phyloP scores from a whole-genome alignment of 2,888 invertebrate species.

The Diadromus collaris region DNA sequence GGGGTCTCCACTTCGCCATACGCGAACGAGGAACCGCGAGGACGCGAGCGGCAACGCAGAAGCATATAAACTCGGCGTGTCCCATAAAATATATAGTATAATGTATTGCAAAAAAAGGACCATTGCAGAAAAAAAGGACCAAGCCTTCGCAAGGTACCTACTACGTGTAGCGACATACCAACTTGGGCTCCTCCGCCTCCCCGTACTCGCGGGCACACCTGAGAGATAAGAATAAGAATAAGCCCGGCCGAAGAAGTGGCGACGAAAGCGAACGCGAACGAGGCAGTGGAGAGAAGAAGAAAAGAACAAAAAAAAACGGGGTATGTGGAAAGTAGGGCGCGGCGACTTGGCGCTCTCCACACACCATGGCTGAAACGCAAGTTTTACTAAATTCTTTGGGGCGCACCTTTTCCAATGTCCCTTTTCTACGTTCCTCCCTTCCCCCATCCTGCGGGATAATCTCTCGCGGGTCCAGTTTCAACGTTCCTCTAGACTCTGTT shows the following conservation, averaged over 20 bases:
- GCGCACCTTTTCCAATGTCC: conserved; percentile 12
- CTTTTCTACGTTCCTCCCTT: conserved; percentile 40
- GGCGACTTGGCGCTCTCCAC: conserved; percentile 21
- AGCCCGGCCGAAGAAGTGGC: conserved; percentile 19
- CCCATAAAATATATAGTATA: conserved; percentile 72
- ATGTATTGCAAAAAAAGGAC: conserved; percentile 71
- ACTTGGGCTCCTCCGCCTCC: conserved; percentile 30
- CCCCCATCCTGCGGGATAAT: conserved; percentile 46
- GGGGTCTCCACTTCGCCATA: conserved; percentile 25
- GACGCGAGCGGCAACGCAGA: conserved; percentile 31
- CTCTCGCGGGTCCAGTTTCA: conserved; percentile 52
- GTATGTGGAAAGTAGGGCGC: conserved; percentile 45
- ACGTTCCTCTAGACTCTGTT: conserved; percentile 29
- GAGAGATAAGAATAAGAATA: conserved; percentile 61
- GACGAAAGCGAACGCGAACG: conserved; percentile 24
- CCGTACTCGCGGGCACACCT: conserved; percentile 26
- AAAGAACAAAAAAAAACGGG: conserved; percentile 25
- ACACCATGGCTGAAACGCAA: conserved; percentile 54
- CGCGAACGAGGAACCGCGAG: conserved; percentile 17
- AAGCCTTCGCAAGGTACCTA: conserved; percentile 42
- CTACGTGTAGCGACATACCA: conserved; percentile 54
- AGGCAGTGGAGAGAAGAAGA: conserved; percentile 11
- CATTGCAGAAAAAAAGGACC: conserved; percentile 67
- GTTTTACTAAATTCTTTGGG: conserved; percentile 55
- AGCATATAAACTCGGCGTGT: conserved; percentile 62